Base-by-base conservation (phyloP, 2,113 vertebrate genomes). In the Rhinoderma darwinii region DNA sequence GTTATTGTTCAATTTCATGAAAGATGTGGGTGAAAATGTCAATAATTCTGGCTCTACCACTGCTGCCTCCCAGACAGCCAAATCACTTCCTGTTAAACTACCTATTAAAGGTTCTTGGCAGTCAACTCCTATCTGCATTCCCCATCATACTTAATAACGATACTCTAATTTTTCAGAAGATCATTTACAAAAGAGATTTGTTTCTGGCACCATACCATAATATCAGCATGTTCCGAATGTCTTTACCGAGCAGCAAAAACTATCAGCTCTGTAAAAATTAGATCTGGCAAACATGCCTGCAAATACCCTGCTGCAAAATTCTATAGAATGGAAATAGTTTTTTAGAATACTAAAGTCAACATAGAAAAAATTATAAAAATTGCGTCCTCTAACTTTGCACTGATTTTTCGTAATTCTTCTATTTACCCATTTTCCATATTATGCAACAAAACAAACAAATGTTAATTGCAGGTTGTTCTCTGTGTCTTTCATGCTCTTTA, bases 381-480 rank as follows among this genome's bases (percentile, higher is more conserved):
- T 2, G 6, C 2, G 30, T 4, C 27, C 11, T 61, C 22, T 41
- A n/a, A 63, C 35, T n/a, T 61, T 43, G 20, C 37, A 39, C 37
- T 25, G 22, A 81, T 17, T 9, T 66, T 43, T 30, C 2, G 4
- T 63, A 63, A 82, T 82, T 44, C 4, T 27, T 43, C 17, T 82
- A 44, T 66, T 63, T 66, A 44, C 78, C 37, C 22, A n/a, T 80
- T 80, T 80, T 35, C 20, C 25, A 27, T 20, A 39, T 80, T 80
- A 80, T n/a, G 51, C 20, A 22, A 41, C 51, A 83, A 30, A 54
- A 25, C 44, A 72, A 30, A 51, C 32, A 20, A 50, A 56, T 51
- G 20, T 84, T 73, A 73, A 73, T 84, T 74, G 82, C 32, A 27
- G 59, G 30, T 80, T 68, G 63, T 51, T 70, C 56, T 37, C 43